Conservation (phyloP, 2,797 vertebrate genomes). For the Myotis pilosus region DNA sequence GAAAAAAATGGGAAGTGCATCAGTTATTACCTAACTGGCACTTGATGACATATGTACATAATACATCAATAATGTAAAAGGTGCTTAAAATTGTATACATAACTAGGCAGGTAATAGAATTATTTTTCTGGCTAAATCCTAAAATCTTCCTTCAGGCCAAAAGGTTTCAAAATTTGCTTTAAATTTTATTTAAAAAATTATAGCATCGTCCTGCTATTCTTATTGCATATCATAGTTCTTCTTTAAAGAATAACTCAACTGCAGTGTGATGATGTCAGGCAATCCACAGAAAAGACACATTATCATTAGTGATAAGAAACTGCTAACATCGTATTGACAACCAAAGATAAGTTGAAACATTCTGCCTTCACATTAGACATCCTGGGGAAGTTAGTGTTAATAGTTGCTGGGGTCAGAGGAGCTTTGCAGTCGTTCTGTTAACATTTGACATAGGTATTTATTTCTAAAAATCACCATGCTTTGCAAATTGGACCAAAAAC, state of each 20-base stretch:
- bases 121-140: conserved; percentile 30
- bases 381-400: not conserved
- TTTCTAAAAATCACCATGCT: not conserved
- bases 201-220: not conserved
- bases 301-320: conserved; percentile 20
- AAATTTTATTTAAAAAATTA: conserved; percentile 29
- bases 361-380: conserved; percentile 5
- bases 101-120: not conserved
- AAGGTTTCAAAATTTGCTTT: conserved; percentile 21
- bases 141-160: not conserved
- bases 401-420: not conserved
- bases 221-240: not conserved
- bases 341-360: not conserved
- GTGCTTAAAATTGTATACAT: not conserved
- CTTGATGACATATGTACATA: not conserved
- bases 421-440: conserved; percentile 16
- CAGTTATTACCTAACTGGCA: not conserved
- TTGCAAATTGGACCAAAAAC: not conserved
- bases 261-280: not conserved
- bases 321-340: not conserved
- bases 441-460: not conserved
- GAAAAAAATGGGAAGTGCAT: not conserved
- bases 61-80: not conserved
- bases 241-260: conserved; percentile 39
- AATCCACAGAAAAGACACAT: not conserved